phyloP scores from a whole-genome alignment of 2,888 invertebrate species.

The Agrilus biguttatus region DNA sequence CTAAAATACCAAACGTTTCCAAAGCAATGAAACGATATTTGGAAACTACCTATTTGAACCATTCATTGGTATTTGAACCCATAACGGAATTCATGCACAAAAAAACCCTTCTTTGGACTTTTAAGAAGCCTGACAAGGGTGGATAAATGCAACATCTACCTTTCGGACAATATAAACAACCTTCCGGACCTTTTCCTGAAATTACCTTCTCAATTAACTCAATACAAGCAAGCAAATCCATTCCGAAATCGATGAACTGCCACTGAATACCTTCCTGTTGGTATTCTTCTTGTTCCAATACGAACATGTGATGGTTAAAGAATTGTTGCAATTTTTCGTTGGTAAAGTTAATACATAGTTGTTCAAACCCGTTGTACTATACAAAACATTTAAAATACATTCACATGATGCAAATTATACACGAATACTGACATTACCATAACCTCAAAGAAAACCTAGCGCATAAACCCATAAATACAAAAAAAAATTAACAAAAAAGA shows the following conservation, averaged over 20 bases:
- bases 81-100: too few relatives aligned
- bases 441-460: neutral
- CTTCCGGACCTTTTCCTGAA: slow-evolving; percentile 12
- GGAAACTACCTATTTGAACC: too few relatives aligned
- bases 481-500: slow-evolving; percentile 1
- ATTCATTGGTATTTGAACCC: too few relatives aligned
- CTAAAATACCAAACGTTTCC: too few relatives aligned
- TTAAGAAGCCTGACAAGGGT: too few relatives aligned
- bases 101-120: too few relatives aligned
- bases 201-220: slow-evolving; percentile 89
- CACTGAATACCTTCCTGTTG: slow-evolving; percentile 88
- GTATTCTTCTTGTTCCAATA: slow-evolving; percentile 94
- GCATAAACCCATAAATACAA: slow-evolving; percentile 2
- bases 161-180: too few relatives aligned
- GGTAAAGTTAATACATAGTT: slow-evolving; percentile 97
- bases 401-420: neutral
- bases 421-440: too few relatives aligned
- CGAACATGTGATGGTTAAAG: slow-evolving; percentile 98
- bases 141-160: too few relatives aligned
- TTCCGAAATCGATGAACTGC: slow-evolving; percentile 95
- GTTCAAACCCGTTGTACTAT: slow-evolving; percentile 92
- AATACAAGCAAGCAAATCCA: slow-evolving; percentile 92
- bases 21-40: too few relatives aligned
- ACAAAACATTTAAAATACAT: slow-evolving; percentile 17
- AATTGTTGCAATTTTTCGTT: slow-evolving; percentile 96